Base-by-base conservation (phyloP, 2,888 invertebrate genomes). In the Sarcophaga carnaria region DNA sequence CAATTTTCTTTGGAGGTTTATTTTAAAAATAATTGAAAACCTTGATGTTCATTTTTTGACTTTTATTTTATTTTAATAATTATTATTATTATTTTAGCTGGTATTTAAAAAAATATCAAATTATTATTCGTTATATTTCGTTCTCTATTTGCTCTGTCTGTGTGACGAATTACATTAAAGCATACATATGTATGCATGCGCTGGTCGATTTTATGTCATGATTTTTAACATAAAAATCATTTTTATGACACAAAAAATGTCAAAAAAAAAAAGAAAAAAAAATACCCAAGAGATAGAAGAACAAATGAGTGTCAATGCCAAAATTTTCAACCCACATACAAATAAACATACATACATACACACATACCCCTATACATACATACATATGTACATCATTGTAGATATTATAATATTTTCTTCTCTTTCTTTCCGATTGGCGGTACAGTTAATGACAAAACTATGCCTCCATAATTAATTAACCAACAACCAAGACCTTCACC, bases 271-370 rank as follows among this genome's bases (percentile, higher is more conserved):
- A 22, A 22, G 69, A 10, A 14, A 20, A 45, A 49, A 74, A 37
- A 37, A 10, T 37, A 8, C 37, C 37, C 37, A 37, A 37, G 37
- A 74, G 60, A 25, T n/a, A 3, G 14, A 17, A 14, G 69, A 60
- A 8, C 37, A 60, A 74, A 84, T 84, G 87, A 84, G 81, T 87
- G 87, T 84, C 87, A 84, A 84, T 87, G 87, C 84, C 84, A 87
- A 78, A 71, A 75, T 64, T 76, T 5, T 81, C 80, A 75, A 76
- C 83, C 80, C 81, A 84, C 83, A 66, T 69, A 27, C 54, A 70
- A 10, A 70, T 6, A 49, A 4, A 62, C 4, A 69, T 10, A 45
- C 27, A 69, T 10, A 45, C 27, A 22, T 45, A 72, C 71, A 45
- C 17, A 14, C 59, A 67, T 2, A 37, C n/a, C 47, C 25, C 0